Evolutionary conservation across 2,113 vertebrate species (phyloP).

Genomic region (Centropus bengalensis): DNA sequence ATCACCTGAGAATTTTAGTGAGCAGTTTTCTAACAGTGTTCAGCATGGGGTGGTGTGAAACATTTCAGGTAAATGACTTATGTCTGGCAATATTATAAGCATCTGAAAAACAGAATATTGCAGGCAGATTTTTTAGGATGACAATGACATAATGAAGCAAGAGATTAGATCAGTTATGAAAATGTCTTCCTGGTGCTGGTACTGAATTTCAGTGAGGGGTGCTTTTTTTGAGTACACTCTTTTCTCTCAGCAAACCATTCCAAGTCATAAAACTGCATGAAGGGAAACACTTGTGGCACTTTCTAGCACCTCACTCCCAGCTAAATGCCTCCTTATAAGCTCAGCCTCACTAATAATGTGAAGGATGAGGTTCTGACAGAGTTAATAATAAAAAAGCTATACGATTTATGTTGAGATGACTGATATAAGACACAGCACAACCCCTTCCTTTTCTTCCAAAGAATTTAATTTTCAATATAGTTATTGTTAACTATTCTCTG

Average conservation of each 20-base stretch:
- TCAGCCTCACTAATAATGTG: neutral
- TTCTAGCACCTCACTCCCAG: neutral
- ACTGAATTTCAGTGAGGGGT: neutral
- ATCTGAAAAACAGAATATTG: neutral
- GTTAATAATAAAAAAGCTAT: neutral
- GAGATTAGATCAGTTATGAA: neutral
- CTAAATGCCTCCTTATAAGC: neutral
- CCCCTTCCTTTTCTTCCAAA: neutral
- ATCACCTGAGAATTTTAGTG: neutral
- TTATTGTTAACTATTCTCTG: neutral
- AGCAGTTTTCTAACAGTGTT: neutral
- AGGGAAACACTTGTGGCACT: neutral
- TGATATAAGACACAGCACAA: neutral
- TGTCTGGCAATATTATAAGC: neutral
- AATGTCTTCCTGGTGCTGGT: neutral
- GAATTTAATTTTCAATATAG: conserved; percentile 12
- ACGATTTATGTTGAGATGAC: neutral
- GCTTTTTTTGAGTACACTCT: neutral
- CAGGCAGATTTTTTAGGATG: neutral
- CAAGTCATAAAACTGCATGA: neutral
- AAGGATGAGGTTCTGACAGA: neutral
- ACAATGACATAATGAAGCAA: neutral
- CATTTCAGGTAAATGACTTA: neutral
- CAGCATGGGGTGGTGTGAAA: neutral
- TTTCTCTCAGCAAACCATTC: neutral